phyloP scores from a whole-genome alignment of 2,888 invertebrate species.

The Gibbula magus region DNA sequence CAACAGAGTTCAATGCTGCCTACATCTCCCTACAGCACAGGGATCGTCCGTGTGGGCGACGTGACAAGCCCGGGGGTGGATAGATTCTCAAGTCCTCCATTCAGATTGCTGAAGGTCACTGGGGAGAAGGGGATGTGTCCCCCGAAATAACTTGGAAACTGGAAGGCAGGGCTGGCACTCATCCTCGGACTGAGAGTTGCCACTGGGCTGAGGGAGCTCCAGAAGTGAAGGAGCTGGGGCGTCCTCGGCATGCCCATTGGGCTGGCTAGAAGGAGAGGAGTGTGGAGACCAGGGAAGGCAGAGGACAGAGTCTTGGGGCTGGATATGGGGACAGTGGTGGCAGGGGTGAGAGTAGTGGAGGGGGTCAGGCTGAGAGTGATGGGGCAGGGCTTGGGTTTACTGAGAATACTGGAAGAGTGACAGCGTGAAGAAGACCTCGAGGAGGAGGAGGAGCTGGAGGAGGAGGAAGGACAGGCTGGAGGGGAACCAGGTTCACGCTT shows the following conservation, averaged over 20 bases:
- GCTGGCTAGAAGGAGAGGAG: conserved; percentile 65
- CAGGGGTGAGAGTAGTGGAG: conserved; percentile 48
- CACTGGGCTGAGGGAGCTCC: conserved; percentile 74
- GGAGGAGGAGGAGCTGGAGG: not conserved
- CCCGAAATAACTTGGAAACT: conserved; percentile 63
- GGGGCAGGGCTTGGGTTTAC: conserved; percentile 63
- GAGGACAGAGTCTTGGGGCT: conserved; percentile 49
- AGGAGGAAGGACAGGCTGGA: conserved; percentile 3
- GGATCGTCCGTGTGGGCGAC: conserved; percentile 57
- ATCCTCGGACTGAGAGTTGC: conserved; percentile 65
- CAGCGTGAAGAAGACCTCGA: conserved; percentile 27
- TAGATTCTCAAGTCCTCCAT: conserved; percentile 39
- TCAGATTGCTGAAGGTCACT: conserved; percentile 47
- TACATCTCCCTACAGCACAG: conserved; percentile 54
- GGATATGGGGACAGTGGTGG: conserved; percentile 54
- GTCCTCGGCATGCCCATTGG: conserved; percentile 51
- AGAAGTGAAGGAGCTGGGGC: conserved; percentile 69
- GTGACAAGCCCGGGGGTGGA: conserved; percentile 56
- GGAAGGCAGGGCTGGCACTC: conserved; percentile 49
- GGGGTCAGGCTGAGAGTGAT: conserved; percentile 52
- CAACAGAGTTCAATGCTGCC: not conserved
- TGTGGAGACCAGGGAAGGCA: conserved; percentile 49
- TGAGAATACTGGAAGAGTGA: not conserved
- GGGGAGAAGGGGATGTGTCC: conserved; percentile 57
- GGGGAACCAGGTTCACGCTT: not conserved